A percentile compares a stretch with the other conserved stretches of the same genome.
phyloP scores from a whole-genome alignment of 2,888 invertebrate species.

The Pandemis corylana region DNA sequence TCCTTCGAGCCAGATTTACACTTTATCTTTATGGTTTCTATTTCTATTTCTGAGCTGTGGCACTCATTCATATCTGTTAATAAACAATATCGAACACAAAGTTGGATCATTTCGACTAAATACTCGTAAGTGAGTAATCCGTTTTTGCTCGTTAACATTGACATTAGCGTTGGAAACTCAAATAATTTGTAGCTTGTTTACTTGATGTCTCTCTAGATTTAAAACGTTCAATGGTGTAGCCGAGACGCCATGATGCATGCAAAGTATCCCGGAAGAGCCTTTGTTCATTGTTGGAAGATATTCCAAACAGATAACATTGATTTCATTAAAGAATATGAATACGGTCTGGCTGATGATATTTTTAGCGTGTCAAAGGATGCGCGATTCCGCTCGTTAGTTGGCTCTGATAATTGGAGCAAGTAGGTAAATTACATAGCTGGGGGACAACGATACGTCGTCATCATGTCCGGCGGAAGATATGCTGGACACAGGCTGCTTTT shows the following conservation, averaged over 20 bases:
- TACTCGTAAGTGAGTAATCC: too few relatives aligned
- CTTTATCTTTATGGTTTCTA: too few relatives aligned
- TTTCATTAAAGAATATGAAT: conserved; percentile 34
- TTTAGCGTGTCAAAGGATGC: conserved; percentile 27
- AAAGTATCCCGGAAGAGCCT: conserved; percentile 38
- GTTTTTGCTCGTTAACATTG: too few relatives aligned
- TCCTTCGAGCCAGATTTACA: too few relatives aligned
- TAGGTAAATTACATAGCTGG: neutral
- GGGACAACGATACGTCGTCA: neutral
- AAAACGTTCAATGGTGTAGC: conserved; percentile 1
- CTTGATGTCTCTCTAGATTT: neutral
- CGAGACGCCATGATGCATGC: conserved; percentile 16
- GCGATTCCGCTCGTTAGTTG: conserved; percentile 25
- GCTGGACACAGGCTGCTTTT: too few relatives aligned
- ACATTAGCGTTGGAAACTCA: too few relatives aligned
- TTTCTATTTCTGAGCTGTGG: too few relatives aligned
- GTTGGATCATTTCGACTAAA: too few relatives aligned
- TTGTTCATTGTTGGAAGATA: conserved; percentile 35
- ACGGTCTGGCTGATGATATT: conserved; percentile 4
- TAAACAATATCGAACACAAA: too few relatives aligned
- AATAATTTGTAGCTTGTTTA: neutral
- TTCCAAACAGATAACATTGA: conserved; percentile 36
- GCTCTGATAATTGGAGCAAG: conserved; percentile 21
- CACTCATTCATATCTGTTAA: too few relatives aligned
- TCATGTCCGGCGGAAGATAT: too few relatives aligned